Base-by-base conservation (phyloP, 2,797 vertebrate species). In the Acrocephalus scirpaceus region DNA sequence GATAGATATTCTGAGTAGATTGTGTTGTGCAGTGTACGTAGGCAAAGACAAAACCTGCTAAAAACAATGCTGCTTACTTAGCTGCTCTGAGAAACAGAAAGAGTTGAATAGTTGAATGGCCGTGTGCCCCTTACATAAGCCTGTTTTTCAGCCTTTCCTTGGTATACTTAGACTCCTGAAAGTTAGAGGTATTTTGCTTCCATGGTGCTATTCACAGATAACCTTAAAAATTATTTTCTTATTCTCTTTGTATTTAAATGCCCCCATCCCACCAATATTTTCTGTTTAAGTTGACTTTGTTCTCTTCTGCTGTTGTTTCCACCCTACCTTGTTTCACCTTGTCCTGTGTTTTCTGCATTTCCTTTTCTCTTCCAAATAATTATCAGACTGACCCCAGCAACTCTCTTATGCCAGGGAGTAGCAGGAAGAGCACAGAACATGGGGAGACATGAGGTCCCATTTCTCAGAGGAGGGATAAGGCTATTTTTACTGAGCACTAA, bases 381-480 rank as follows among this genome's bases (percentile, higher is more conserved):
- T 51, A 26, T 38, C 36, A 64, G 11, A 11, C 6, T 57, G 19
- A 23, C 20, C 12, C 13, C 29, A 77, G 26, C 23, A 62, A 48
- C 8, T 69, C 29, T 9, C 2, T 42, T 29, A 15, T 18, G 9
- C 27, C 27, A 42, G 34, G 13, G 13, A 75, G 25, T 17, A 90
- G 23, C 51, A 75, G 62, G 29, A 67, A 22, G n/a, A 71, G 36
- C 26, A 26, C 6, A 61, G 25, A 51, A 2, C 45, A 23, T 11
- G 5, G 64, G 8, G 20, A 61, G 7, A 45, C 23, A 9, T 0
- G 1, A 45, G 47, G 16, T 30, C 20, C 23, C 47, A 40, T n/a
- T 40, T 42, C 42, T 38, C 44, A 76, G 44, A 20, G 26, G 7
- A 76, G n/a, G 19, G 4, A 17, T 71, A 11, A 88, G 25, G 34